Conservation (phyloP, 2,113 vertebrate genomes). For the Dromiciops gliroides region DNA sequence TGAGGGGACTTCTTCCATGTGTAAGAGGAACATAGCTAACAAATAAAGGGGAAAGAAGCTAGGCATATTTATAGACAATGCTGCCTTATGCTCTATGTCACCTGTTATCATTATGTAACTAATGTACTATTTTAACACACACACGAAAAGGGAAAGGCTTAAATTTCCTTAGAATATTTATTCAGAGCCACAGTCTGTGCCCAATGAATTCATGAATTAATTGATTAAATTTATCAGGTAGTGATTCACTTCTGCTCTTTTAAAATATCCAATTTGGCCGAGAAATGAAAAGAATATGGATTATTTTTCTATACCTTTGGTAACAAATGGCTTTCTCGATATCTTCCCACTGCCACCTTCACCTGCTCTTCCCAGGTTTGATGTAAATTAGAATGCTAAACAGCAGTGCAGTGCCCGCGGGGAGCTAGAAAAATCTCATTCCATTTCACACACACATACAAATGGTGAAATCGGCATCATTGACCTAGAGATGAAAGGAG, state of each 20-base stretch:
- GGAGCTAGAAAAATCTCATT: neutral
- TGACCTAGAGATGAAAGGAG: neutral
- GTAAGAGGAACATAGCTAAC: neutral
- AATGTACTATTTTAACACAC: constrained; percentile 1
- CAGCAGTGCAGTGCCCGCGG: neutral
- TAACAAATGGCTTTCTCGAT: neutral
- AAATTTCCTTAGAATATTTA: constrained; percentile 5
- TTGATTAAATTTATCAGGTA: neutral
- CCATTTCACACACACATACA: neutral
- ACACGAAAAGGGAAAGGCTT: neutral
- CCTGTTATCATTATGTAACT: constrained; percentile 10
- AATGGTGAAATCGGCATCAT: neutral
- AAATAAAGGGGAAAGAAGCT: neutral
- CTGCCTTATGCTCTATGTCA: neutral
- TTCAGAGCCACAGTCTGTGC: neutral
- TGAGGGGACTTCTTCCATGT: neutral
- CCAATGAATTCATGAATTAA: constrained; percentile 20
- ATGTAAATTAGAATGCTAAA: neutral
- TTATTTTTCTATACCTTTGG: neutral
- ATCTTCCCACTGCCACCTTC: neutral
- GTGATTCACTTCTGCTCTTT: neutral
- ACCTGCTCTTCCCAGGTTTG: neutral
- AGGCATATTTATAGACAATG: neutral
- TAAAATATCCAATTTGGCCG: neutral
- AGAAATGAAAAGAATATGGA: neutral